Conservation (phyloP, 2,113 vertebrate genomes). For the Lycaon pictus region DNA sequence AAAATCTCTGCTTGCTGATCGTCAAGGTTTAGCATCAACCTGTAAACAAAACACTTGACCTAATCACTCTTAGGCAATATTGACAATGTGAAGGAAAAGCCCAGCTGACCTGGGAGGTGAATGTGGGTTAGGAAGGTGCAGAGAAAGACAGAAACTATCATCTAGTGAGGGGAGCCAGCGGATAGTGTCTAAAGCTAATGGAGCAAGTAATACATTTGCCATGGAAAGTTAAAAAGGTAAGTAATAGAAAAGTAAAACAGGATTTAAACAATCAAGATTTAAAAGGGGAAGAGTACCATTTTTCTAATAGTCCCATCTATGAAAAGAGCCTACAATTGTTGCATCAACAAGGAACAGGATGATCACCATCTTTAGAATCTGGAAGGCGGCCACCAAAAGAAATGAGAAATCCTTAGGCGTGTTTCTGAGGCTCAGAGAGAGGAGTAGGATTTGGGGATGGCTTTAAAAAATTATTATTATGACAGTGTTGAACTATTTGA, state of each 20-base stretch:
- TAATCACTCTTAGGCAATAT: conserved; percentile 2
- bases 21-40: conserved; percentile 45
- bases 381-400: not conserved
- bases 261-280: not conserved
- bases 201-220: not conserved
- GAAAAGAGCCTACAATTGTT: not conserved
- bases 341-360: not conserved
- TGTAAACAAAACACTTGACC: conserved; percentile 56
- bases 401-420: conserved; percentile 1
- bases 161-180: not conserved
- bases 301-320: not conserved
- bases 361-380: not conserved
- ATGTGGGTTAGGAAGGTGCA: not conserved
- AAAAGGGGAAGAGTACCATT: not conserved
- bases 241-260: not conserved
- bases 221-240: not conserved
- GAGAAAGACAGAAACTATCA: not conserved
- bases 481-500: not conserved
- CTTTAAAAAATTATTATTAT: not conserved
- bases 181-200: not conserved
- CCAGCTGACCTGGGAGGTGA: not conserved
- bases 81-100: conserved; percentile 21
- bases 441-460: not conserved
- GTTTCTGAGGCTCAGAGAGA: not conserved
- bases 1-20: conserved; percentile 65